phyloP scores from a whole-genome alignment of 1,140 invertebrate genomes.

The Leptinotarsa lineolata region DNA sequence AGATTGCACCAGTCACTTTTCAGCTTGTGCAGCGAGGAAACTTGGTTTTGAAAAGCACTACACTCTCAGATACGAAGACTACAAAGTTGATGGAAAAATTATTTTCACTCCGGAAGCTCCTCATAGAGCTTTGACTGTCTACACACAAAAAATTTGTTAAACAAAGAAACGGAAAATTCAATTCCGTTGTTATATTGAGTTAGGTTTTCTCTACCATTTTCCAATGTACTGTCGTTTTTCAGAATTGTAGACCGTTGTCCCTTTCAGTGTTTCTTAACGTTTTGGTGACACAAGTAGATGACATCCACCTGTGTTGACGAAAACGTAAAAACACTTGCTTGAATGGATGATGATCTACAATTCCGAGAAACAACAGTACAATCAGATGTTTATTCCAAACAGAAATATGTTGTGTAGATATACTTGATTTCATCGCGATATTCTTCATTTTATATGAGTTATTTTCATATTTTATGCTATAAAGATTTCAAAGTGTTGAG shows the following conservation, averaged over 20 bases:
- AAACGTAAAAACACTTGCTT: too few species aligned
- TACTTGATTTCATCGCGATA: too few species aligned
- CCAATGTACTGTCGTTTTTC: too few species aligned
- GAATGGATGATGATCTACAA: too few species aligned
- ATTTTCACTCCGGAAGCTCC: slow-evolving; percentile 64
- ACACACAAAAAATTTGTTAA: slow-evolving; percentile 56
- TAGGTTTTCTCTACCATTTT: too few species aligned
- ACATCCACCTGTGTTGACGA: not conserved
- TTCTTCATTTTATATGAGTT: too few species aligned
- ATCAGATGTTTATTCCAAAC: too few species aligned
- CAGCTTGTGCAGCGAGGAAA: slow-evolving; percentile 69
- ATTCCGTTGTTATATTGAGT: too few species aligned
- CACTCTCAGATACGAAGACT: slow-evolving; percentile 66
- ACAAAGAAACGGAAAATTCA: not conserved
- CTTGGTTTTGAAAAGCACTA: slow-evolving; percentile 70
- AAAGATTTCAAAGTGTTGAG: too few species aligned
- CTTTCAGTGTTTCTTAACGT: not conserved
- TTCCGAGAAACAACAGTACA: too few species aligned
- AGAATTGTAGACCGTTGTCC: not conserved
- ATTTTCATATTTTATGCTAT: too few species aligned
- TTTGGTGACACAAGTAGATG: not conserved
- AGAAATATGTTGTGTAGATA: too few species aligned
- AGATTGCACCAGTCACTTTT: slow-evolving; percentile 72
- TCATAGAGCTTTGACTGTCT: slow-evolving; percentile 60
- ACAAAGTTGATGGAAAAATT: slow-evolving; percentile 63